Evolutionary conservation across 2,113 vertebrate species (phyloP).

Genomic region (Lamprologus speciosus): DNA sequence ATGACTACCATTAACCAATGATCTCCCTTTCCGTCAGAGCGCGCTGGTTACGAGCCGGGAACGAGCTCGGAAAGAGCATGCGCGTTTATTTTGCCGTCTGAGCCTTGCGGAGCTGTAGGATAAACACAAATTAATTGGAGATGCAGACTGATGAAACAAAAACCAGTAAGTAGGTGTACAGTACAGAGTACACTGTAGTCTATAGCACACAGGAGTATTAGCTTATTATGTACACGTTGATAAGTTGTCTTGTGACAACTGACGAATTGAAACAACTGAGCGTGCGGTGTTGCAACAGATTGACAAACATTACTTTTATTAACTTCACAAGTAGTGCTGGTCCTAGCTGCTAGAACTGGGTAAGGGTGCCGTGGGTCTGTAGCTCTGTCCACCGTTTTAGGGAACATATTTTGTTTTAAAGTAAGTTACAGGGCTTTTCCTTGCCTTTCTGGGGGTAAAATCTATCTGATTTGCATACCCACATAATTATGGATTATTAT

Average conservation of each 20-base stretch:
- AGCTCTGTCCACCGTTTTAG: not conserved
- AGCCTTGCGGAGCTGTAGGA: accelerated
- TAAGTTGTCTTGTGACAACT: not conserved
- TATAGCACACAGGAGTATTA: not conserved
- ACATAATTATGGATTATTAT: not conserved
- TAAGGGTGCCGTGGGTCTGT: not conserved
- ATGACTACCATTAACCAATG: not conserved
- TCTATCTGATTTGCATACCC: not conserved
- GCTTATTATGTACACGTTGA: not conserved
- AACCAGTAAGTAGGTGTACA: not conserved
- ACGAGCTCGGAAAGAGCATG: not conserved
- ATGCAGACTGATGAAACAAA: not conserved
- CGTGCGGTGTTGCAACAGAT: not conserved
- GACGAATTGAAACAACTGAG: not conserved
- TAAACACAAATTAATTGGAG: not conserved
- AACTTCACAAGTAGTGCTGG: not conserved
- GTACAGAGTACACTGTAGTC: not conserved
- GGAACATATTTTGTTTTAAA: not conserved
- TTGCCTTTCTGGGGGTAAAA: not conserved
- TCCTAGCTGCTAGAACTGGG: not conserved
- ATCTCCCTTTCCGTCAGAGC: not conserved
- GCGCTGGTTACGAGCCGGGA: not conserved
- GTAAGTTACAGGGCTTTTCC: not conserved
- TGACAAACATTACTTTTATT: not conserved
- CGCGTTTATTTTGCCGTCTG: not conserved